Conservation (phyloP, 2,797 vertebrate species). For the Danio tinwini region DNA sequence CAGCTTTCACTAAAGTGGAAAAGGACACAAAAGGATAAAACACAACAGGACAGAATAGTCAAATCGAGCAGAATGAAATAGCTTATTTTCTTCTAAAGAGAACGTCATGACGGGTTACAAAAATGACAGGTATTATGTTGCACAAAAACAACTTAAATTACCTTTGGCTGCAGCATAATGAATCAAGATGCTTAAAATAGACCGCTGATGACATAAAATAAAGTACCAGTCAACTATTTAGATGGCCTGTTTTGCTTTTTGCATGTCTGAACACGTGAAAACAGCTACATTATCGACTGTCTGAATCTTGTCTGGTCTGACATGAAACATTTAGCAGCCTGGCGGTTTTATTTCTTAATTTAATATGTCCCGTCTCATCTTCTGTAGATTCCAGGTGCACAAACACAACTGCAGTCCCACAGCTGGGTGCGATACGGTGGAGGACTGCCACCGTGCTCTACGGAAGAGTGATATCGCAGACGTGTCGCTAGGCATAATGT, state of each 20-base stretch:
- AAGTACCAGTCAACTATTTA: not conserved
- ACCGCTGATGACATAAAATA: not conserved
- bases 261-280: constrained; percentile 30
- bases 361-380: constrained; percentile 12
- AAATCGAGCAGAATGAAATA: not conserved
- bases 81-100: not conserved
- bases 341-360: constrained; percentile 15
- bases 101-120: not conserved
- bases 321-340: constrained; percentile 15
- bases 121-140: constrained; percentile 2
- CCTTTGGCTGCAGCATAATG: constrained; percentile 3
- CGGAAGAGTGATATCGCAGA: constrained; percentile 66
- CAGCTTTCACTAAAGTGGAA: not conserved
- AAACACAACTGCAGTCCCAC: constrained; percentile 64
- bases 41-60: not conserved
- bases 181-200: constrained; percentile 23
- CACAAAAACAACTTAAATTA: not conserved
- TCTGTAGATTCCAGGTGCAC: constrained; percentile 34
- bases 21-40: constrained; percentile 15
- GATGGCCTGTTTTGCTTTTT: not conserved
- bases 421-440: constrained; percentile 63
- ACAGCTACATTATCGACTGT: constrained; percentile 12
- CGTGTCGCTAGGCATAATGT: constrained; percentile 71
- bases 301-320: constrained; percentile 8
- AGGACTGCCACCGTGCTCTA: constrained; percentile 66